Base-by-base conservation (phyloP, 2,888 invertebrate species). In the Drosophila leonis region DNA sequence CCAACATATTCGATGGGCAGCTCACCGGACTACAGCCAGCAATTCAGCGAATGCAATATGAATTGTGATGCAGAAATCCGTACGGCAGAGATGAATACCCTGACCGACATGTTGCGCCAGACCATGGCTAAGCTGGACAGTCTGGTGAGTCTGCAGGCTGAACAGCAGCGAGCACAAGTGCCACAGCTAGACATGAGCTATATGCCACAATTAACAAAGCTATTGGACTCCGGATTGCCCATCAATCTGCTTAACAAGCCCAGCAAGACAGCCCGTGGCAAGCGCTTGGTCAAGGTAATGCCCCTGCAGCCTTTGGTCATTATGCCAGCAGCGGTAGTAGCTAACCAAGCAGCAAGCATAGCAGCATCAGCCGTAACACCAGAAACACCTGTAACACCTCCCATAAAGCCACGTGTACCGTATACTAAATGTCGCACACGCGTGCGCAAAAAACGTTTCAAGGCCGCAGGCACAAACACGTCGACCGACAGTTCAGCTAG, bases 91-190 rank as follows among this genome's bases (percentile, higher is more conserved):
- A 37, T 80, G 1, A 44, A 55, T 10, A n/a, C 13, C 0, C 52
- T 52, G 5, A 66, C 74, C 8, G 35, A 75, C 46, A 42, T 86
- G 9, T 20, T 83, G 57, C 55, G 31, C 5, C 71, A 81, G 42
- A 72, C 84, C 7, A 56, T 88, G 18, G 2, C 9, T 0, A 71
- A 72, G 37, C 48, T 83, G 18, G 82, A 86, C 48, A 49, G 15
- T 8, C 83, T 48, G 7, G 20, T 86, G 13, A 42, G 42, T 0
- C 18, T 20, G 15, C 76, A 70, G 1, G 20, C 54, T 0, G 29
- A 56, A 2, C 62, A 67, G 12, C 54, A 55, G 12, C 54, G 52
- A n/a, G 46, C 13, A 1, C 27, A 46, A 13, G 1, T 13, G 35
- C 6, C 29, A 10, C 63, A 41, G 4, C 9, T 31, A 3, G 48